Evolutionary conservation across 2,888 invertebrate genomes (phyloP).

Genomic region (Oligia latruncula): DNA sequence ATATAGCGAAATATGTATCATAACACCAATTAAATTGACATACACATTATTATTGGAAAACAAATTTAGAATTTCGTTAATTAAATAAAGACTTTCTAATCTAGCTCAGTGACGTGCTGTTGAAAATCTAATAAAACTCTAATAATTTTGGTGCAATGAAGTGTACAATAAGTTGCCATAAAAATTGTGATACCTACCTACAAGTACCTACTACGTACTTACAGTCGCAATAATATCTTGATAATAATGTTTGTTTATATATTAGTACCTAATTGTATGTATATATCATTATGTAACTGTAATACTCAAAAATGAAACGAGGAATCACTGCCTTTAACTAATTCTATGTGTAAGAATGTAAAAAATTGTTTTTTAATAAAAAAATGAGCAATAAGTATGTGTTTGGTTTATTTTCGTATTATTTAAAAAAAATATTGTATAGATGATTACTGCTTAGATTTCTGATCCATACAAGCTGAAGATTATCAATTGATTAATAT

Average conservation of each 20-base stretch:
- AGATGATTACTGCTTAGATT: not conserved
- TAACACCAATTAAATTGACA: not conserved
- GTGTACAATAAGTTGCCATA: conserved; percentile 80
- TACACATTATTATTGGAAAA: not conserved
- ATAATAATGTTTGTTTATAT: conserved; percentile 67
- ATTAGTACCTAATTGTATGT: conserved; percentile 64
- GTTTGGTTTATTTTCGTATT: not conserved
- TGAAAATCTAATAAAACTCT: not conserved
- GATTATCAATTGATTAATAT: not conserved
- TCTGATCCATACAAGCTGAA: not conserved
- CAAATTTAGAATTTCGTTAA: conserved; percentile 12
- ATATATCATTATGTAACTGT: conserved; percentile 67
- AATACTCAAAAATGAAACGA: conserved; percentile 85
- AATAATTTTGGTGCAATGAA: conserved; percentile 55
- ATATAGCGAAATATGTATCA: not conserved
- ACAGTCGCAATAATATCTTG: conserved; percentile 68
- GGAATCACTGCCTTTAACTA: conserved; percentile 88
- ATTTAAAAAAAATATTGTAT: not conserved
- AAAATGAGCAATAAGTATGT: conserved; percentile 48
- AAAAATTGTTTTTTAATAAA: conserved; percentile 78
- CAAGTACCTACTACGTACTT: conserved; percentile 66
- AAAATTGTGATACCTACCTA: conserved; percentile 88
- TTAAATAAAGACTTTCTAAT: conserved; percentile 8
- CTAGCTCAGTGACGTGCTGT: not conserved
- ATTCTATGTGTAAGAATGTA: conserved; percentile 82